Conservation (phyloP, 2,888 invertebrate genomes). For the Megalurothrips usitatus region DNA sequence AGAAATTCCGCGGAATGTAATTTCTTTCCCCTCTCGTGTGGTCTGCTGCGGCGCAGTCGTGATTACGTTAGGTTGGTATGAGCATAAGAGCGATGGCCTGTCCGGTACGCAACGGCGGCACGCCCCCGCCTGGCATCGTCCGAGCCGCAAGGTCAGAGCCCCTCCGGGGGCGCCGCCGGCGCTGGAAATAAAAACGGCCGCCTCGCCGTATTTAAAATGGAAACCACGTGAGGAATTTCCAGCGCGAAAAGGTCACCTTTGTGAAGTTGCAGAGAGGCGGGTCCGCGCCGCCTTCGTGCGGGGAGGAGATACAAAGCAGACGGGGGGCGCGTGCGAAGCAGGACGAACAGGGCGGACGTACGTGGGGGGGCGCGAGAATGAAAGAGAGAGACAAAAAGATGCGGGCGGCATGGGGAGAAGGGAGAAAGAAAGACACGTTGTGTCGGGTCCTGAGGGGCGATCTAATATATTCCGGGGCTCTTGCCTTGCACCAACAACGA, state of each 20-base stretch:
- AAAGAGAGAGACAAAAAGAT: not conserved
- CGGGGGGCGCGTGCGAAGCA: too few species aligned
- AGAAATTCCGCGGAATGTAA: too few species aligned
- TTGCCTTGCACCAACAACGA: not conserved
- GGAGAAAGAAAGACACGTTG: not conserved
- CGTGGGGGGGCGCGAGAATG: not conserved
- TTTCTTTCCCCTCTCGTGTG: too few species aligned
- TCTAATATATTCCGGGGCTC: not conserved
- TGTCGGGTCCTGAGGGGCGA: not conserved
- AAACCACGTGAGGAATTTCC: not conserved
- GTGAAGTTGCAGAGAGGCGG: not conserved
- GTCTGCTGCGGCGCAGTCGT: too few species aligned
- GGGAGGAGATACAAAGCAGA: too few species aligned
- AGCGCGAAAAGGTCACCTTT: not conserved
- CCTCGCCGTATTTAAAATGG: not conserved
- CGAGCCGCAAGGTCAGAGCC: too few species aligned
- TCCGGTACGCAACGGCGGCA: too few species aligned
- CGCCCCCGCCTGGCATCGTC: too few species aligned
- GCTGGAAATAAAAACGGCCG: too few species aligned
- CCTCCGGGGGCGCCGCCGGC: too few species aligned
- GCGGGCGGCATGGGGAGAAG: not conserved
- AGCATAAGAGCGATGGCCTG: too few species aligned
- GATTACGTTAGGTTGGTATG: too few species aligned
- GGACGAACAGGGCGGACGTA: not conserved
- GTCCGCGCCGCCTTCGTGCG: not conserved